Conservation (phyloP, 2,797 vertebrate genomes). For the Potorous gilbertii region DNA sequence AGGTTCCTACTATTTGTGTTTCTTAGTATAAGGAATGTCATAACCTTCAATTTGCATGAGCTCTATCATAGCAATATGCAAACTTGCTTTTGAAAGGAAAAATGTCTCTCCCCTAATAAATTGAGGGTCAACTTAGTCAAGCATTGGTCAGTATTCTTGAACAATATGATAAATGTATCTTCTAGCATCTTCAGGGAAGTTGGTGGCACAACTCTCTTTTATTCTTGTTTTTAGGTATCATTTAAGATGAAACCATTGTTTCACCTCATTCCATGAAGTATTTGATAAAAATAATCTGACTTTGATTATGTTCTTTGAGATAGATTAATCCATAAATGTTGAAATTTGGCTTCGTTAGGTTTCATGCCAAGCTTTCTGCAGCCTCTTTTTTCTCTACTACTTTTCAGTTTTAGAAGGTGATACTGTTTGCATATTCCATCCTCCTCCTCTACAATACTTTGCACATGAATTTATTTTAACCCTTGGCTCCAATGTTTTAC, state of each 20-base stretch:
- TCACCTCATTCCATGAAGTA: neutral
- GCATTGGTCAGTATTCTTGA: neutral
- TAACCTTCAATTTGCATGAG: neutral
- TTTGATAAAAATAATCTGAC: no score
- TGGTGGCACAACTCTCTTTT: neutral
- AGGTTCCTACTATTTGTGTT: neutral
- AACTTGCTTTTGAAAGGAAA: neutral
- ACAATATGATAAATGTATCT: neutral
- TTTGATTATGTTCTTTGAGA: no score
- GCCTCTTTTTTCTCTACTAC: no score
- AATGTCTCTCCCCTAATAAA: neutral
- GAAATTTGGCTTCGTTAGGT: no score
- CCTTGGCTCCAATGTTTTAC: neutral
- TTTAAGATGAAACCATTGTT: neutral
- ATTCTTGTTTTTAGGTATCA: neutral
- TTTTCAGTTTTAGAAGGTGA: no score
- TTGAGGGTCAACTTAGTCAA: neutral
- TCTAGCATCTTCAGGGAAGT: neutral
- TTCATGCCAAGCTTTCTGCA: no score
- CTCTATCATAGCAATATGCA: neutral
- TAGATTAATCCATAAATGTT: no score
- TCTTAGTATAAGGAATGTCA: neutral
- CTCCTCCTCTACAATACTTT: neutral
- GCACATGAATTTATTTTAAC: neutral
- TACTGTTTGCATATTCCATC: no score